These are phyloP conservation scores for Falco biarmicus DNA, from an alignment of 2,797 vertebrate genomes.

Conservation along the genomic window DNA sequence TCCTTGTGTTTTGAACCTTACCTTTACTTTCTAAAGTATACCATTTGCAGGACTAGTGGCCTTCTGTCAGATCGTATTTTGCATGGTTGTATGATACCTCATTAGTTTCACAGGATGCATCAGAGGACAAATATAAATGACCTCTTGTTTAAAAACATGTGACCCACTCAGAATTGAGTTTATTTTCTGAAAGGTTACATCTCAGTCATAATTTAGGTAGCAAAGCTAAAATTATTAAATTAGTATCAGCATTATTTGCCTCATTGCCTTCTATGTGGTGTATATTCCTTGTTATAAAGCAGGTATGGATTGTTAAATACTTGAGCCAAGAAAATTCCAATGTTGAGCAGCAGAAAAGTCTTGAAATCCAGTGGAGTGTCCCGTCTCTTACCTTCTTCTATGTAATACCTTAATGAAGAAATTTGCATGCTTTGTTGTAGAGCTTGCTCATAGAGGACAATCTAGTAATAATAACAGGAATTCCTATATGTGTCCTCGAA, in stretches of 20 bases:
- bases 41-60: neutral
- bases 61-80: neutral
- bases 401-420: neutral
- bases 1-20: neutral
- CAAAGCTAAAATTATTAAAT: neutral
- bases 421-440: neutral
- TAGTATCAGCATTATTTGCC: neutral
- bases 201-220: neutral
- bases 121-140: slow-evolving; percentile 19
- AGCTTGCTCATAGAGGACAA: neutral
- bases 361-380: neutral
- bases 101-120: neutral
- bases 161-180: neutral
- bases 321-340: neutral
- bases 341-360: neutral
- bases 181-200: neutral
- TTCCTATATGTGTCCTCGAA: neutral
- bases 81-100: neutral
- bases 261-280: neutral
- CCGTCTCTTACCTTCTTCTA: neutral
- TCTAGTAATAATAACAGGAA: neutral
- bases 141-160: neutral
- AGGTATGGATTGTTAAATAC: neutral
- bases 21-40: neutral
- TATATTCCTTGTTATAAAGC: neutral